A percentile compares a stretch with the other conserved stretches of the same genome.
phyloP scores from a whole-genome alignment of 1,140 invertebrate genomes.

The Plodia interpunctella region DNA sequence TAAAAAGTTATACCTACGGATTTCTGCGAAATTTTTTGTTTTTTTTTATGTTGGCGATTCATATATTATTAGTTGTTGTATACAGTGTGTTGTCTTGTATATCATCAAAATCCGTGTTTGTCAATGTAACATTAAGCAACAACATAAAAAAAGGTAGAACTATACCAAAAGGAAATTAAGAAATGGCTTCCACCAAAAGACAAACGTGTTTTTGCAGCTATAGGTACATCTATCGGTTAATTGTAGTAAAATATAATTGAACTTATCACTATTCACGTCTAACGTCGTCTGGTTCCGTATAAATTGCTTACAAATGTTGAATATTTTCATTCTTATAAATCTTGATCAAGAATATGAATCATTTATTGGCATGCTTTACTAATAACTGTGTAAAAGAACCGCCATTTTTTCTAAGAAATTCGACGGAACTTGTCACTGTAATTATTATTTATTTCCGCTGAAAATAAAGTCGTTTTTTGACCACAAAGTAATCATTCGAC shows the following conservation, averaged over 20 bases:
- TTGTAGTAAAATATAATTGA: too few species aligned
- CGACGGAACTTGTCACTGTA: background rate
- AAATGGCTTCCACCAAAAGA: too few species aligned
- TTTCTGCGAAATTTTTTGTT: background rate
- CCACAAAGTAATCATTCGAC: constrained; percentile 15
- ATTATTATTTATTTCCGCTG: background rate
- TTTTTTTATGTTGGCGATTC: background rate
- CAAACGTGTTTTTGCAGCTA: too few species aligned
- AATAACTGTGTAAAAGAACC: background rate
- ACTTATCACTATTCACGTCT: too few species aligned
- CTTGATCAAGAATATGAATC: background rate
- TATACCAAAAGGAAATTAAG: too few species aligned
- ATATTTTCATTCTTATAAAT: background rate
- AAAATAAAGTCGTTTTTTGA: background rate
- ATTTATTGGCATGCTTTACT: constrained; percentile 3
- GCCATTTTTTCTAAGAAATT: background rate
- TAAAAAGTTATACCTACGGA: background rate
- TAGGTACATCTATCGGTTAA: too few species aligned
- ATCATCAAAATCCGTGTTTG: too few species aligned
- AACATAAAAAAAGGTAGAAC: too few species aligned
- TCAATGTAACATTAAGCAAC: too few species aligned
- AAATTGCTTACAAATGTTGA: too few species aligned
- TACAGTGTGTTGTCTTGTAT: background rate
- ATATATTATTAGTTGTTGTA: too few species aligned
- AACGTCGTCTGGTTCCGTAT: too few species aligned